phyloP scores from a whole-genome alignment of 2,797 vertebrate species.

The Meriones psammophilus region DNA sequence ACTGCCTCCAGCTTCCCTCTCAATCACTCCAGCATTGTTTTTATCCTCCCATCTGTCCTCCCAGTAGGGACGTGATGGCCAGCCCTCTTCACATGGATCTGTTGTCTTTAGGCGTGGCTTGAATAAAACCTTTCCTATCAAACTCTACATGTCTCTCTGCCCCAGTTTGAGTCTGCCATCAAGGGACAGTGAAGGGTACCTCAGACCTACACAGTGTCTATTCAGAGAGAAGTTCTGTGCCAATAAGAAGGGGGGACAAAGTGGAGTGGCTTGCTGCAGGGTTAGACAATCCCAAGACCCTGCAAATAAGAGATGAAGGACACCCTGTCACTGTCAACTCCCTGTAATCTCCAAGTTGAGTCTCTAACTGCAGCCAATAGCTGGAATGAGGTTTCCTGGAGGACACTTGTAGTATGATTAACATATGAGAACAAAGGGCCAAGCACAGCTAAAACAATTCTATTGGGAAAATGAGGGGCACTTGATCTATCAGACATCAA shows the following conservation, averaged over 20 bases:
- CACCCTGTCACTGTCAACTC: neutral
- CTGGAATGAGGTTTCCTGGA: neutral
- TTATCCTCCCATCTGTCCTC: neutral
- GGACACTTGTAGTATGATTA: constrained; percentile 29
- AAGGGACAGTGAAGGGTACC: neutral
- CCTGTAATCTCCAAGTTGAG: neutral
- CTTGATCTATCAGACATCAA: neutral
- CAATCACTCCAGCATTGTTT: neutral
- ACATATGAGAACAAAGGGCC: neutral
- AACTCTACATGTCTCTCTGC: neutral
- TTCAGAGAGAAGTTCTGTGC: neutral
- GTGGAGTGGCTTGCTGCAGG: neutral
- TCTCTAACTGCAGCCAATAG: neutral
- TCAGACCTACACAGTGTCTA: neutral
- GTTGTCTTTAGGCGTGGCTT: neutral
- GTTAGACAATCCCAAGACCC: neutral
- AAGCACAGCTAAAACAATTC: constrained; percentile 16
- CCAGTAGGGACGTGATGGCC: neutral
- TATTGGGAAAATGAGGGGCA: neutral
- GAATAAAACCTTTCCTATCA: neutral
- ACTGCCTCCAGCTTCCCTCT: neutral
- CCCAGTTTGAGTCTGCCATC: neutral
- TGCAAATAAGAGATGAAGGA: neutral
- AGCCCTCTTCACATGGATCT: neutral
- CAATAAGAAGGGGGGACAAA: neutral